Evolutionary conservation across 2,888 invertebrate species (phyloP), one percentile per base, ranked within the genome.

Genomic region (Disparrhopalites patrizii): DNA sequence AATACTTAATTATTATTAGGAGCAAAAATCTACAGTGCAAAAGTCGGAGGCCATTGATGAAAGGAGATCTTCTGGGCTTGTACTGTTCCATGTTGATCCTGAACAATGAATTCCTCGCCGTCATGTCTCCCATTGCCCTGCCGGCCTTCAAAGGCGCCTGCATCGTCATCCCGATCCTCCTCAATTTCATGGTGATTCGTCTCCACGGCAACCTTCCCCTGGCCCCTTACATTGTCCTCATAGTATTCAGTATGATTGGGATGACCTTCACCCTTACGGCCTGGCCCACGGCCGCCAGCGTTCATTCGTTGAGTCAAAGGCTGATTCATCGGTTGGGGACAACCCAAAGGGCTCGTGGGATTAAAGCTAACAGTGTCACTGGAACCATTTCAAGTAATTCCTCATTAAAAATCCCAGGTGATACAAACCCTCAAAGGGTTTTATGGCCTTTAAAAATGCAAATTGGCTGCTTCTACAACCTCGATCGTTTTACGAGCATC

Each of bases 121-220:
- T 38, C 1, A 40, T 58, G 43, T 36, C 28, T 43, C 43, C 27
- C 10, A 3, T 58, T 2, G 28, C 47, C 13, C 31, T 58, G 18
- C 58, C 58, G 1, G 10, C 28, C 4, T 13, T n/a, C n/a, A 58
- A 58, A 43, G 20, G 40, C 15, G 31, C 58, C 20, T 58, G 43
- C 15, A 47, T 36, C 1, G n/a, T 15, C 7, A 58, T 58, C 23
- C 36, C 58, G 10, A 58, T 58, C 1, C 40, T 20, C 10, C 15
- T 58, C 8, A 58, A 58, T 27, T 58, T 36, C 31, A 58, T 58
- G 58, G 25, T 47, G 8, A 58, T 58, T 18, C 43, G 58, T 8
- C 30, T 47, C 20, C 47, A 58, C 20, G 38, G n/a, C 30, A 15
- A 13, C 27, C 2, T 58, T 2, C 58, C 58, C 2, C 3, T 40